Percentiles rank a stretch among this genome's conserved stretches.
These are phyloP conservation scores for Archips crataeganus DNA, from an alignment of 2,888 invertebrate species.

Conservation along the genomic window DNA sequence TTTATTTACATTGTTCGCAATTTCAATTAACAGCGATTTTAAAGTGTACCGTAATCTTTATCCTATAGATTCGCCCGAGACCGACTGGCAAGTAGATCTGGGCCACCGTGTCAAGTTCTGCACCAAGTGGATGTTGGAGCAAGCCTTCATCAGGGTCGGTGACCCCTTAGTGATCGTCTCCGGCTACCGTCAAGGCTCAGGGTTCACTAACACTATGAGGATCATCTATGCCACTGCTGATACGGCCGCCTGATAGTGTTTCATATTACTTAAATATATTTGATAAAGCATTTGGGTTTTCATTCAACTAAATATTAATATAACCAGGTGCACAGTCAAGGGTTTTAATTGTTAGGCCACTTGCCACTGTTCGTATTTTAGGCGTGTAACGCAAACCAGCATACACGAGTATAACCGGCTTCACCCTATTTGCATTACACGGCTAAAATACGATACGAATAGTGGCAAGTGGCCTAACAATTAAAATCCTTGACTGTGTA, in stretches of 20 bases:
- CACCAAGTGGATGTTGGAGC: constrained; percentile 86
- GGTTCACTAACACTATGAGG: constrained; percentile 89
- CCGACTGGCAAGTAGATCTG: constrained; percentile 86
- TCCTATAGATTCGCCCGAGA: constrained; percentile 66
- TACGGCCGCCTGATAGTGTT: neutral
- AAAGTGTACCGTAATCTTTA: neutral
- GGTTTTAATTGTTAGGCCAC: no score
- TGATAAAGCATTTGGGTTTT: neutral
- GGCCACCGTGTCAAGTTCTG: constrained; percentile 86
- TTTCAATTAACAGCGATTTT: no score
- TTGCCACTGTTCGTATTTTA: no score
- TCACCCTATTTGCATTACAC: no score
- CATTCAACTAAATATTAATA: neutral
- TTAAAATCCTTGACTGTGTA: no score
- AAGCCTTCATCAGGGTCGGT: constrained; percentile 88
- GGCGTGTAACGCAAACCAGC: no score
- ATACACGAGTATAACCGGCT: no score
- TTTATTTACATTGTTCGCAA: no score
- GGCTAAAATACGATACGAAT: no score
- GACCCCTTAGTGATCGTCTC: constrained; percentile 90
- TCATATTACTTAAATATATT: neutral
- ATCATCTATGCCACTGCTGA: constrained; percentile 83
- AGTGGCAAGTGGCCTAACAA: no score
- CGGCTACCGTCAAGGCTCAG: constrained; percentile 89
- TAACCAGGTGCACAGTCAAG: no score